Conservation (phyloP, 2,888 invertebrate genomes). For the Ormyrus labotus region DNA sequence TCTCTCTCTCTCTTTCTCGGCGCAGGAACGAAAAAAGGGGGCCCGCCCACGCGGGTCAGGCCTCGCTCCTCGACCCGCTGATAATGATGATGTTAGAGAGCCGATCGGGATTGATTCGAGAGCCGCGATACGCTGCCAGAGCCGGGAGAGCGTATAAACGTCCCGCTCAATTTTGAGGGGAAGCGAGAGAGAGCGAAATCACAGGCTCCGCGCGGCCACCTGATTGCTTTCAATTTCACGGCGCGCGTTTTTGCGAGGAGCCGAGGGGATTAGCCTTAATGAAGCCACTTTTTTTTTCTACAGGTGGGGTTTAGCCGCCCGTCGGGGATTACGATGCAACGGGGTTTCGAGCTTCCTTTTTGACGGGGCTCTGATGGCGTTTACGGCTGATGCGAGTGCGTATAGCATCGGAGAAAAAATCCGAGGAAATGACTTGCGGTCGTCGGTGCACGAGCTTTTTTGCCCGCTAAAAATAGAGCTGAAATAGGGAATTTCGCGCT, state of each 20-base stretch:
- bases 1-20: not conserved
- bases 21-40: not conserved
- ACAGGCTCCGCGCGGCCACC: conserved; percentile 12
- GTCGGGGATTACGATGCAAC: too few species aligned
- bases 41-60: conserved; percentile 1
- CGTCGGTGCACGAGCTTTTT: too few species aligned
- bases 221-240: conserved; percentile 35
- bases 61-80: not conserved
- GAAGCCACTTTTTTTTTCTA: too few species aligned
- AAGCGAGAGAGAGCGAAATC: conserved; percentile 6
- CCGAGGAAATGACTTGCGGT: too few species aligned
- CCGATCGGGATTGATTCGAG: conserved; percentile 14
- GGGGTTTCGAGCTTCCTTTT: too few species aligned
- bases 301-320: too few species aligned
- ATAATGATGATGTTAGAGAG: conserved; percentile 29
- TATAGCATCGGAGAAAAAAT: too few species aligned
- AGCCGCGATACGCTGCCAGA: conserved; percentile 1
- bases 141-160: conserved; percentile 3
- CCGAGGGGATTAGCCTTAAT: too few species aligned
- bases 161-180: conserved; percentile 8
- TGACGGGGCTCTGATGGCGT: too few species aligned
- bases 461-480: too few species aligned
- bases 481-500: too few species aligned
- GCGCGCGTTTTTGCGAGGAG: not conserved
- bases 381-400: too few species aligned